These are phyloP conservation scores for Iguana delicatissima DNA, from an alignment of 2,797 vertebrate species.

Conservation along the genomic window DNA sequence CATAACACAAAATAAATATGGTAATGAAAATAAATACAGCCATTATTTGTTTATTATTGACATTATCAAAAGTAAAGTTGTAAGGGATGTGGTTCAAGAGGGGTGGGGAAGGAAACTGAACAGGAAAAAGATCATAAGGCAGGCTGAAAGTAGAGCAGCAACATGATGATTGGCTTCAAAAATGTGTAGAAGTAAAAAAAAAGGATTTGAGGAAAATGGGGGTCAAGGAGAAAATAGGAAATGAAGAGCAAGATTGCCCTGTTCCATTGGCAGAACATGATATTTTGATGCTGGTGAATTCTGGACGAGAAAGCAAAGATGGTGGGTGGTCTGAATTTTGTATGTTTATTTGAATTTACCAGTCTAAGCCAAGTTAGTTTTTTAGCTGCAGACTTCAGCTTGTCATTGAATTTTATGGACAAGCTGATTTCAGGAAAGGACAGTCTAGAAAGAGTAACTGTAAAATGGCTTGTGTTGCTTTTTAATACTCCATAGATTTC, in stretches of 20 bases:
- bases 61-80: not conserved
- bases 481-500: not conserved
- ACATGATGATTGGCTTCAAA: not conserved
- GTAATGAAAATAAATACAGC: not conserved
- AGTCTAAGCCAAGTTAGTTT: not conserved
- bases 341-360: not conserved
- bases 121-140: not conserved
- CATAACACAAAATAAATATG: not conserved
- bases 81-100: too few species aligned
- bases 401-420: not conserved
- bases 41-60: too few species aligned
- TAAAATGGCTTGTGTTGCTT: not conserved
- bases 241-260: not conserved
- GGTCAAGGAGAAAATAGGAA: not conserved
- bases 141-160: not conserved
- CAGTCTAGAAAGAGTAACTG: not conserved
- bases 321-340: not conserved
- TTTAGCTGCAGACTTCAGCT: not conserved
- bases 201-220: not conserved
- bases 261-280: not conserved
- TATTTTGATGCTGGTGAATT: not conserved
- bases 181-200: not conserved
- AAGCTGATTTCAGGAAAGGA: not conserved
- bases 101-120: accelerated
- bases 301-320: not conserved